Conservation (phyloP, 53 echinoderm and acorn worm species). For the Mesocentrotus franciscanus region DNA sequence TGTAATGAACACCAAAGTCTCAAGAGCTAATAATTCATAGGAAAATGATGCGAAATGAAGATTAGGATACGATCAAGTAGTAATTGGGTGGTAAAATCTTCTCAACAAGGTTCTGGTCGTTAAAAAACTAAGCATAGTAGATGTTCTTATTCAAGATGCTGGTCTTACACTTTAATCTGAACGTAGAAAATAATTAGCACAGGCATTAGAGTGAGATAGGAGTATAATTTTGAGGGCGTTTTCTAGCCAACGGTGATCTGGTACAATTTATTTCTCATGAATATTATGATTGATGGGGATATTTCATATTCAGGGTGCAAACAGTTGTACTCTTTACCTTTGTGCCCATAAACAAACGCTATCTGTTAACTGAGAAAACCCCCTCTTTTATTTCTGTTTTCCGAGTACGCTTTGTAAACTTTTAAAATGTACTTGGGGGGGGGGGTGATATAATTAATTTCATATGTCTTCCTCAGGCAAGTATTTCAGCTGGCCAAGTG, state of each 20-base stretch:
- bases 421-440: no score
- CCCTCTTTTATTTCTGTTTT: no score
- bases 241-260: neutral
- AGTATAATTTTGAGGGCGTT: neutral
- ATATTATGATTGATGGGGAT: neutral
- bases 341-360: no score
- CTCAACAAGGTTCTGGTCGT: neutral
- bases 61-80: neutral
- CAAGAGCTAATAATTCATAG: neutral
- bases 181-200: constrained; percentile 19
- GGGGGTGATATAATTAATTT: no score
- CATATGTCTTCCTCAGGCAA: no score
- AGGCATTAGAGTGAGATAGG: neutral
- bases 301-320: neutral
- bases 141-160: neutral
- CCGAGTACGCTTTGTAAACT: no score
- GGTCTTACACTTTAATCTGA: neutral
- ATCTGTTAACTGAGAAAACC: no score
- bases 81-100: neutral
- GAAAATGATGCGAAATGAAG: neutral
- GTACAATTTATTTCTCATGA: neutral
- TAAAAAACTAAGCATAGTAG: neutral
- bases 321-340: no score
- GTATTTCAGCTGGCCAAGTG: no score
- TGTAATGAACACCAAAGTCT: neutral